Conservation (phyloP, 2,113 vertebrate species). For the Toxostoma redivivum region DNA sequence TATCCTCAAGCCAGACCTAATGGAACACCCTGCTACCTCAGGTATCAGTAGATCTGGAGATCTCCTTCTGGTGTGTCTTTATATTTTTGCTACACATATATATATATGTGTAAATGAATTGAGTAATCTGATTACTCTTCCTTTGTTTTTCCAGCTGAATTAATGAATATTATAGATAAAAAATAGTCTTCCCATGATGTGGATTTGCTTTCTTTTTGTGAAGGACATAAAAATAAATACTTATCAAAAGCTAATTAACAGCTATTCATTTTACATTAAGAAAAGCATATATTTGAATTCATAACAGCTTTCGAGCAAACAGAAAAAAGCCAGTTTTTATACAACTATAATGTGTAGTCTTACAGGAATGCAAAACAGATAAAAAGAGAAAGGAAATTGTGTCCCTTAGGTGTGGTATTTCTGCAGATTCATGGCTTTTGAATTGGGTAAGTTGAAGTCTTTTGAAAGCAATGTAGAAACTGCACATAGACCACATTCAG, state of each 20-base stretch:
- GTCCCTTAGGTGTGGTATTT: background rate
- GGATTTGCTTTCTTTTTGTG: background rate
- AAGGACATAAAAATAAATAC: background rate
- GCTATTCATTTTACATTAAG: background rate
- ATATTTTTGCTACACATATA: background rate
- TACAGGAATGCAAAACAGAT: background rate
- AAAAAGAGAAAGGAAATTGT: background rate
- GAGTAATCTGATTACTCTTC: background rate
- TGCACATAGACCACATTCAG: background rate
- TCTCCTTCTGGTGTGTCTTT: background rate
- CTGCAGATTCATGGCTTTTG: background rate
- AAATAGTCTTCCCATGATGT: background rate
- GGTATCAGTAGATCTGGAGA: background rate
- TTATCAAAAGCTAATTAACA: background rate
- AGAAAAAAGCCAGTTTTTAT: background rate
- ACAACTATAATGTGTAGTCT: background rate
- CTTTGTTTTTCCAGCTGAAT: background rate
- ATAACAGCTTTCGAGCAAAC: background rate
- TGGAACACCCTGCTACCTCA: background rate
- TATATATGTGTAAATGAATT: background rate
- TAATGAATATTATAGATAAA: background rate
- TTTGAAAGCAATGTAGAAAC: background rate
- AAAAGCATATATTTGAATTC: background rate
- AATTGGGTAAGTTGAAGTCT: background rate
- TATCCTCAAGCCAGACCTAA: conserved; percentile 36